phyloP scores from a whole-genome alignment of 2,888 invertebrate genomes.

The Agrochola lychnidis region DNA sequence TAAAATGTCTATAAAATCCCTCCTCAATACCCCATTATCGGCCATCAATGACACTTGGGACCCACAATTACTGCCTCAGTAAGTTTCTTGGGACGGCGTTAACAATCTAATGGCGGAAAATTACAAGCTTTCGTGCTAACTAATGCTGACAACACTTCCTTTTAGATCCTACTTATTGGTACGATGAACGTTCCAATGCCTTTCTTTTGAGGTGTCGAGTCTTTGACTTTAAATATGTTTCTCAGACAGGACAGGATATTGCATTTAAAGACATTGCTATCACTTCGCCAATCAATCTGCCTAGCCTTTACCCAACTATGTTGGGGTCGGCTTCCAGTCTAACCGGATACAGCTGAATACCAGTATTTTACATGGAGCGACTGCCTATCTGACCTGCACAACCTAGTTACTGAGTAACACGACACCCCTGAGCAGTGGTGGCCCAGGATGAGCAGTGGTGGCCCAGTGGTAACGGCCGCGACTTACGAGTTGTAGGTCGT shows the following conservation, averaged over 20 bases:
- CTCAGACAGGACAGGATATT: neutral
- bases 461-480: too few species aligned
- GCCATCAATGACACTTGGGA: constrained; percentile 42
- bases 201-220: neutral
- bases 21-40: constrained; percentile 32
- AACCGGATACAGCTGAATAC: too few species aligned
- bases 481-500: too few species aligned
- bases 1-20: constrained; percentile 47
- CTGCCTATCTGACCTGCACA: too few species aligned
- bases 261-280: neutral
- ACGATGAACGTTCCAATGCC: neutral
- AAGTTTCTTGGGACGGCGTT: constrained; percentile 13
- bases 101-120: constrained; percentile 42
- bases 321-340: too few species aligned
- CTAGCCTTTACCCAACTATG: too few species aligned
- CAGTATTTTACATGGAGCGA: too few species aligned
- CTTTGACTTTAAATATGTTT: neutral
- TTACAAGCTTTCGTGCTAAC: constrained; percentile 33
- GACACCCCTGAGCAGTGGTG: too few species aligned
- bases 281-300: neutral
- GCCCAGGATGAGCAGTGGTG: too few species aligned
- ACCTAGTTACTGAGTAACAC: too few species aligned
- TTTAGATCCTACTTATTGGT: neutral
- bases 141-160: constrained; percentile 16
- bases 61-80: constrained; percentile 19